Conservation (phyloP, 2,797 vertebrate genomes). For the Danio tinwini region DNA sequence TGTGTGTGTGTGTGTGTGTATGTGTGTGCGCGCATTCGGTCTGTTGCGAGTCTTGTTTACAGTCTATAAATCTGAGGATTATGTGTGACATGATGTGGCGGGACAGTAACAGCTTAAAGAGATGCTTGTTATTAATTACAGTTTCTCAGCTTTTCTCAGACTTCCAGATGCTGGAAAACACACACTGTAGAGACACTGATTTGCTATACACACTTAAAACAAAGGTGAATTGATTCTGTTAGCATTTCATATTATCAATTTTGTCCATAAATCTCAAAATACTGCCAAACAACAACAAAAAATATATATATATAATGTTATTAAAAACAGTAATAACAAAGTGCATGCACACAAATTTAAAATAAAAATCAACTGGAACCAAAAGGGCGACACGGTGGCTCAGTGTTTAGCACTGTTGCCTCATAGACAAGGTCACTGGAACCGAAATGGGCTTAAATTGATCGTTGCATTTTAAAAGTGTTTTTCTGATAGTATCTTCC, state of each 20-base stretch:
- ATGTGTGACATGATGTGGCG: neutral
- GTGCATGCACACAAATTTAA: too few relatives aligned
- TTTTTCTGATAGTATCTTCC: too few relatives aligned
- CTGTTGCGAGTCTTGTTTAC: conserved; percentile 3
- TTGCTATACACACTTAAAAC: neutral
- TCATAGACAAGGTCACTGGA: too few relatives aligned
- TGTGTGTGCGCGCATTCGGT: neutral
- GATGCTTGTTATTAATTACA: neutral
- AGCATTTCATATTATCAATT: neutral
- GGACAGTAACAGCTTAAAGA: conserved; percentile 17
- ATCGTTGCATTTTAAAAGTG: too few relatives aligned
- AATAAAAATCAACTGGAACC: too few relatives aligned
- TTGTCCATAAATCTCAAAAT: too few relatives aligned
- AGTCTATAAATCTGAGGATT: neutral
- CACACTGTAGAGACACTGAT: neutral
- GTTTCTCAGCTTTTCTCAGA: neutral
- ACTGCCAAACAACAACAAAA: too few relatives aligned
- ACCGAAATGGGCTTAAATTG: too few relatives aligned
- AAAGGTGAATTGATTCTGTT: neutral
- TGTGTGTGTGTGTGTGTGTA: neutral
- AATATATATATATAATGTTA: too few relatives aligned
- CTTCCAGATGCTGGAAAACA: neutral
- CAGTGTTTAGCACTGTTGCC: too few relatives aligned
- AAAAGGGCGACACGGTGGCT: too few relatives aligned
- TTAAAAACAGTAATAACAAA: too few relatives aligned